A percentile compares a stretch with the other conserved stretches of the same genome.
These are phyloP conservation scores for Cordilura impudica DNA, from an alignment of 2,888 invertebrate species.

Conservation along the genomic window DNA sequence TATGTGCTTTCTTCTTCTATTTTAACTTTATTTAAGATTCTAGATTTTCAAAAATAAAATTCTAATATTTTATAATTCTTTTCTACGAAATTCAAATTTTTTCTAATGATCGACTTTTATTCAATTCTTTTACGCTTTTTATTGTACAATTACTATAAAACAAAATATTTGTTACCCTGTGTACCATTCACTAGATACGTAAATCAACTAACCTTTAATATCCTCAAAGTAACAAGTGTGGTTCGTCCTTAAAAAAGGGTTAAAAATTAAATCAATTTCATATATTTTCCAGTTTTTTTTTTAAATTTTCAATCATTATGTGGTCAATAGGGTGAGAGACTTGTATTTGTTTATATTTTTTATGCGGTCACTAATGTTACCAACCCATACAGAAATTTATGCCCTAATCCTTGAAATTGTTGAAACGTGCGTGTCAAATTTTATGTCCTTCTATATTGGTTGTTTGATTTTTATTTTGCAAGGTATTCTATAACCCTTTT, in stretches of 20 bases:
- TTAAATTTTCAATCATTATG: constrained; percentile 46
- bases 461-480: constrained; percentile 14
- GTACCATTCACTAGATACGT: background rate
- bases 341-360: constrained; percentile 45
- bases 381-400: constrained; percentile 41
- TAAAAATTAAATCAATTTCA: constrained; percentile 49
- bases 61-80: too few relatives aligned
- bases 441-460: constrained; percentile 31
- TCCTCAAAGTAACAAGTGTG: constrained; percentile 52
- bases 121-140: too few relatives aligned
- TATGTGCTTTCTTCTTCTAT: too few relatives aligned
- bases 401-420: constrained; percentile 56
- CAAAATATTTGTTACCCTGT: constrained; percentile 19
- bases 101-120: too few relatives aligned
- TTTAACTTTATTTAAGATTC: too few relatives aligned
- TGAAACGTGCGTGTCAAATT: constrained; percentile 60
- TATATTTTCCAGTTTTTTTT: constrained; percentile 9
- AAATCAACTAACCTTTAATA: background rate
- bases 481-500: constrained; percentile 52
- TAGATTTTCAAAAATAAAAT: too few relatives aligned
- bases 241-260: constrained; percentile 30
- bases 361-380: constrained; percentile 16
- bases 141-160: too few relatives aligned
- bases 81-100: too few relatives aligned
- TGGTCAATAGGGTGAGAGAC: constrained; percentile 35